These are phyloP conservation scores for Solea solea DNA, from an alignment of 2,113 vertebrate genomes.

Conservation along the genomic window DNA sequence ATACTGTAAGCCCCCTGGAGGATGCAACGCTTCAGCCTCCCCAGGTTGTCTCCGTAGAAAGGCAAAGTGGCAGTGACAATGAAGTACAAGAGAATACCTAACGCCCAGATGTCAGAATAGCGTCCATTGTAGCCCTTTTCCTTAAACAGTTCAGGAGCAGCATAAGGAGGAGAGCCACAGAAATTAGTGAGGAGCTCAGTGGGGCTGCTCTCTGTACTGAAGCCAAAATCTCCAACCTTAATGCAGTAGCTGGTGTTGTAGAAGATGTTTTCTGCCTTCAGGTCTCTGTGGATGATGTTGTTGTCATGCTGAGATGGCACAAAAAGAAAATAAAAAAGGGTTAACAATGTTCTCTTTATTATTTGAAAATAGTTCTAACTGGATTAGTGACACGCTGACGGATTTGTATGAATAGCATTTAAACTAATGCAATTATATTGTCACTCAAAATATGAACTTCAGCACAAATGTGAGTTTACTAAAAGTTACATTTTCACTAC, in stretches of 20 bases:
- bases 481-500: too few species aligned
- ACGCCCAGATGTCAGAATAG: slow-evolving; percentile 82
- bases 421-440: too few species aligned
- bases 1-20: slow-evolving; percentile 78
- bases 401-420: too few species aligned
- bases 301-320: slow-evolving; percentile 76
- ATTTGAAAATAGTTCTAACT: not conserved
- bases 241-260: slow-evolving; percentile 81
- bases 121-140: slow-evolving; percentile 78
- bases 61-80: slow-evolving; percentile 80
- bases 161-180: slow-evolving; percentile 83
- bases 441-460: too few species aligned
- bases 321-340: not conserved
- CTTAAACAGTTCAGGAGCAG: slow-evolving; percentile 81
- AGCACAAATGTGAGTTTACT: too few species aligned
- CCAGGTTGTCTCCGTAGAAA: slow-evolving; percentile 76
- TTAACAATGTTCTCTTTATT: not conserved
- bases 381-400: not conserved
- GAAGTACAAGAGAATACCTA: slow-evolving; percentile 83
- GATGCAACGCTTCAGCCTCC: slow-evolving; percentile 78
- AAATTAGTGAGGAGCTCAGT: slow-evolving; percentile 75
- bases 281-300: slow-evolving; percentile 83
- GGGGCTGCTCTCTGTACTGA: slow-evolving; percentile 70
- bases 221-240: slow-evolving; percentile 85
- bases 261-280: slow-evolving; percentile 84